Evolutionary conservation across 2,113 vertebrate genomes (phyloP), one percentile per base, ranked within the genome.

Genomic region (Hiodon tergisus): DNA sequence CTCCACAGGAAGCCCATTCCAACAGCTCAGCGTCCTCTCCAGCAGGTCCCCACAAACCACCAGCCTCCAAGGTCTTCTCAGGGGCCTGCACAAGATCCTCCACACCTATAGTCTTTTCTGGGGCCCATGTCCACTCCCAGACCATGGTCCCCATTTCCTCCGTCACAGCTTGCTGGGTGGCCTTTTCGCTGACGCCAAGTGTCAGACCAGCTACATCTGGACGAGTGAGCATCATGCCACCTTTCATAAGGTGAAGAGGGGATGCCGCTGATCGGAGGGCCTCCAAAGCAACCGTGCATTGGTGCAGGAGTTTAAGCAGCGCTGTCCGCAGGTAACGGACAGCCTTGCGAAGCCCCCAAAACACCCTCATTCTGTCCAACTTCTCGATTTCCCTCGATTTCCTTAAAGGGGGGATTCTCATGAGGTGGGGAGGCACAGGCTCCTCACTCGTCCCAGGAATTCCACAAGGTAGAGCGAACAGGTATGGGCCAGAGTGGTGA

Each of bases 1-100:
- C 74, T 13, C 60, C 66, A 52, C 57, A 14, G 8, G 76, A 67
- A 11, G 67, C 76, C 69, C 31, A 50, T 11, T 77, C 76, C 31
- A 77, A 62, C 76, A 69, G 72, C 2, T 77, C 76, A 46, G 5
- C 5, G 11, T 72, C 69, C 13, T 52, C 54, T 51, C 3, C 47
- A 0, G 2, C 7, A 46, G 7, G 47, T 31, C 60, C n/a, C 48
- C 51, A 5, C n/a, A 6, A 3, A 16, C 13, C 31, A 5, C 11
- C 31, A 47, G 6, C 57, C 8, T 75, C 74, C 57, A 60, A n/a
- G 54, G 2, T 13, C 14, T 67, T 58, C 31, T 57, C 63, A 11
- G 62, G 61, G 6, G 11, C 54, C 46, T n/a, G 47, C 65, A 50
- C 46, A 16, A 67, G 1, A 16, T n/a, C 46, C 7, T 47, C 63